Base-by-base conservation (phyloP, 2,113 vertebrate genomes). In the Struthio camelus region DNA sequence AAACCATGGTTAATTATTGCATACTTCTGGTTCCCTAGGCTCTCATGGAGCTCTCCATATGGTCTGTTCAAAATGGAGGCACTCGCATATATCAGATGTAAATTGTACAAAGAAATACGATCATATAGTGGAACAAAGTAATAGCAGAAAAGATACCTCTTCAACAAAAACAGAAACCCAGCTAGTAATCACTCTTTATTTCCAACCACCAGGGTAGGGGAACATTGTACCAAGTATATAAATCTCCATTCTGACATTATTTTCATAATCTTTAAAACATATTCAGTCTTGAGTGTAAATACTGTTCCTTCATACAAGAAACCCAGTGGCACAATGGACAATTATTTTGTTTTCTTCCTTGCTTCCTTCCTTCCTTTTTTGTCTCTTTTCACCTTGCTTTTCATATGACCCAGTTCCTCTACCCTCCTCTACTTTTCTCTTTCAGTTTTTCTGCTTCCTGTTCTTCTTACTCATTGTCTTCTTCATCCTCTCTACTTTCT, bases 1-100 rank as follows among this genome's bases (percentile, higher is more conserved):
- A 97, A 95, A 89, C 82, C 96, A 80, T 28, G 85, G 97, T 97
- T 98, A 97, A 97, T 98, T 97, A 94, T 88, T 80, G 42, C 88
- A 56, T 75, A 94, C 87, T 96, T 85, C 90, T 90, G 73, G 97
- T 83, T 98, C 98, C 98, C 97, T 95, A 96, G 97, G 88, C 91
- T 88, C 97, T 98, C 96, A 6, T 98, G 97, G 94, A 96, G 94
- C 66, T 97, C 96, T 97, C 97, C 98, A 97, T 98, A 98, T 97
- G 97, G 93, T 95, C 97, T 97, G 94, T 73, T 97, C 94, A 96
- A 97, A 98, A 97, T 34, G 64, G 95, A 96, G 94, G 95, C 48
- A 94, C 92, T 89, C 67, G 93, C 88, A 97, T 97, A 98, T 77
- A 98, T 97, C 96, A 97, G 97, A 97, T 92, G 67, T 95, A 97